Conservation (phyloP, 2,888 invertebrate species). For the Drosophila ezoana region DNA sequence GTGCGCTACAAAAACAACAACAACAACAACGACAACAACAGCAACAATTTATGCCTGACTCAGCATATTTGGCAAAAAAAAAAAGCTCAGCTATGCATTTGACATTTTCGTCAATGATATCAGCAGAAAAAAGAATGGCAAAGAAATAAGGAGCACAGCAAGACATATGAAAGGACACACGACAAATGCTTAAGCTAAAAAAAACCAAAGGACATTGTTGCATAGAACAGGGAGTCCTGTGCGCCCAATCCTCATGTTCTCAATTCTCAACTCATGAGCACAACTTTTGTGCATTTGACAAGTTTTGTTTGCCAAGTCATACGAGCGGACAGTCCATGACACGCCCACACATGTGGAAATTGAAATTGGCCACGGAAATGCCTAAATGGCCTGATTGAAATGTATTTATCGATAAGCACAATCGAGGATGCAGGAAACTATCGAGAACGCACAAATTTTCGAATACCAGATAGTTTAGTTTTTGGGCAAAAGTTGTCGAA, state of each 20-base stretch:
- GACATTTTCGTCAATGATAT: slow-evolving; percentile 72
- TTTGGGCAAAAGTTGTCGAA: too few relatives aligned
- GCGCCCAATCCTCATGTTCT: background rate
- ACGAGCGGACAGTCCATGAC: slow-evolving; percentile 12
- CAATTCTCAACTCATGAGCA: slow-evolving; percentile 19
- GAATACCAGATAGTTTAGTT: background rate
- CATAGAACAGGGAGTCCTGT: slow-evolving; percentile 27
- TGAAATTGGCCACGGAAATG: slow-evolving; percentile 23
- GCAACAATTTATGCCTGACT: slow-evolving; percentile 52
- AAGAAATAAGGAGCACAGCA: slow-evolving; percentile 30
- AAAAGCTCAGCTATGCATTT: slow-evolving; percentile 66
- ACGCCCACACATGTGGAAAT: slow-evolving; percentile 7
- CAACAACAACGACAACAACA: background rate
- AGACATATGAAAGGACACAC: slow-evolving; percentile 36
- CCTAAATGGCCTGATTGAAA: slow-evolving; percentile 40
- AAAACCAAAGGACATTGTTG: slow-evolving; percentile 61
- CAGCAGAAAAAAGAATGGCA: slow-evolving; percentile 34
- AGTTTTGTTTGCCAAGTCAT: slow-evolving; percentile 50
- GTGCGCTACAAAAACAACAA: slow-evolving; percentile 42
- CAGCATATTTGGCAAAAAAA: slow-evolving; percentile 43
- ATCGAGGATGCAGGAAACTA: background rate
- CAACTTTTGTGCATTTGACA: slow-evolving; percentile 65
- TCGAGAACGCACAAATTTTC: background rate
- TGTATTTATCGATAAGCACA: slow-evolving; percentile 34
- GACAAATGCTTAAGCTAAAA: slow-evolving; percentile 16